phyloP scores from a whole-genome alignment of 2,113 vertebrate species.

The Limanda limanda region DNA sequence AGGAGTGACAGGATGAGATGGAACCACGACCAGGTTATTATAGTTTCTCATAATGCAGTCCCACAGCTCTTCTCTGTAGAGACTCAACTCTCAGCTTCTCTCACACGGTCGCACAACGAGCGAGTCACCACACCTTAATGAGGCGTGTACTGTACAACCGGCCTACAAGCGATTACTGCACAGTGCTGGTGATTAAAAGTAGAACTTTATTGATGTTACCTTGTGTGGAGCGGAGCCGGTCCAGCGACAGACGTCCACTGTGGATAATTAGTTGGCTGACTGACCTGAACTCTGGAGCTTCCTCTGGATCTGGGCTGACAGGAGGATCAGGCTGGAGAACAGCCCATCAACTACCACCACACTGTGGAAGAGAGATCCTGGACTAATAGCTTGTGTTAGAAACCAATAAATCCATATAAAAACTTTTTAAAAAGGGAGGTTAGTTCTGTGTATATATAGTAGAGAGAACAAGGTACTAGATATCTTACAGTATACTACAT shows the following conservation, averaged over 20 bases:
- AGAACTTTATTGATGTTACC: constrained; percentile 27
- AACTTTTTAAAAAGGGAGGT: neutral
- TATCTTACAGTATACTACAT: no score
- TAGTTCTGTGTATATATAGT: no score
- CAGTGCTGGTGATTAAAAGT: constrained; percentile 17
- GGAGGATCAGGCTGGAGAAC: constrained; percentile 7
- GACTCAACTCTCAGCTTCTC: neutral
- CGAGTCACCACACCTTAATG: constrained; percentile 16
- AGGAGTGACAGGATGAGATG: neutral
- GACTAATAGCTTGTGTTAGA: neutral
- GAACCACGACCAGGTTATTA: neutral
- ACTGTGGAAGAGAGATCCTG: neutral
- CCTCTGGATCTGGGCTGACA: constrained; percentile 7
- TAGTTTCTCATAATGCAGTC: neutral
- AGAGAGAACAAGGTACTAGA: no score
- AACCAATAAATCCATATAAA: neutral
- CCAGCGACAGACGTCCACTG: constrained; percentile 20
- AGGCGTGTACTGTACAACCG: constrained; percentile 14
- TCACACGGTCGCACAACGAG: constrained; percentile 7
- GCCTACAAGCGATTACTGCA: neutral
- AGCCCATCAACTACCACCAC: neutral
- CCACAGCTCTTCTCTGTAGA: neutral
- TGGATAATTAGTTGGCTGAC: constrained; percentile 43
- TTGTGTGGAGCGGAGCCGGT: neutral
- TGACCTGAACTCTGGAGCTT: constrained; percentile 15